These are phyloP conservation scores for Melipona bicolor DNA, from an alignment of 2,888 invertebrate species.

Conservation along the genomic window DNA sequence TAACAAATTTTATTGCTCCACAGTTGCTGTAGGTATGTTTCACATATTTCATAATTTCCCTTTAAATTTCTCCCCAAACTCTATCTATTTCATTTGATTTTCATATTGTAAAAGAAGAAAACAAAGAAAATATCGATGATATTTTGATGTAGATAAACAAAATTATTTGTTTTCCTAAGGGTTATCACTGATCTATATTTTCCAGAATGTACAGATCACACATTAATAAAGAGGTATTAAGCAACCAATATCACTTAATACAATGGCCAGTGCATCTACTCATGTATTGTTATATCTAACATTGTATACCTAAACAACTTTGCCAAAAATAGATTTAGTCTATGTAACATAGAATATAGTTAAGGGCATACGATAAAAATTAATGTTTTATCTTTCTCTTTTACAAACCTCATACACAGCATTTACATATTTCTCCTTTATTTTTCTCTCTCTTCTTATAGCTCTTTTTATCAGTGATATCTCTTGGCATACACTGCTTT, in stretches of 20 bases:
- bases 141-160: slow-evolving; percentile 19
- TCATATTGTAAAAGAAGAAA: background rate
- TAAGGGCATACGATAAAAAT: slow-evolving; percentile 81
- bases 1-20: slow-evolving; percentile 77
- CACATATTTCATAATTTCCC: background rate
- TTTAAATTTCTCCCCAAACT: slow-evolving; percentile 16
- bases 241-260: slow-evolving; percentile 82
- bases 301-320: slow-evolving; percentile 84
- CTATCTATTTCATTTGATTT: slow-evolving; percentile 7
- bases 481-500: slow-evolving; percentile 47
- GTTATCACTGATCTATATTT: slow-evolving; percentile 63
- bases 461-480: slow-evolving; percentile 63
- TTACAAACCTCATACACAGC: slow-evolving; percentile 53
- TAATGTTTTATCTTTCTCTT: slow-evolving; percentile 71
- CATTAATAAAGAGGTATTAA: slow-evolving; percentile 77
- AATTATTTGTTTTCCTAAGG: slow-evolving; percentile 41
- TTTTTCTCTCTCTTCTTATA: slow-evolving; percentile 55
- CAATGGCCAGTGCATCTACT: slow-evolving; percentile 84
- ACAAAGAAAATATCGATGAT: background rate
- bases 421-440: slow-evolving; percentile 54
- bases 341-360: slow-evolving; percentile 84
- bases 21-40: slow-evolving; percentile 60
- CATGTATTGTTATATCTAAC: slow-evolving; percentile 82
- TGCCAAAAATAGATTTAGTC: slow-evolving; percentile 85
- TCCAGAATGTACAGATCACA: slow-evolving; percentile 79